Percentiles rank a stretch among this genome's conserved stretches.
Evolutionary conservation across 2,888 invertebrate species (phyloP).

Genomic region (Drosophila affinis): DNA sequence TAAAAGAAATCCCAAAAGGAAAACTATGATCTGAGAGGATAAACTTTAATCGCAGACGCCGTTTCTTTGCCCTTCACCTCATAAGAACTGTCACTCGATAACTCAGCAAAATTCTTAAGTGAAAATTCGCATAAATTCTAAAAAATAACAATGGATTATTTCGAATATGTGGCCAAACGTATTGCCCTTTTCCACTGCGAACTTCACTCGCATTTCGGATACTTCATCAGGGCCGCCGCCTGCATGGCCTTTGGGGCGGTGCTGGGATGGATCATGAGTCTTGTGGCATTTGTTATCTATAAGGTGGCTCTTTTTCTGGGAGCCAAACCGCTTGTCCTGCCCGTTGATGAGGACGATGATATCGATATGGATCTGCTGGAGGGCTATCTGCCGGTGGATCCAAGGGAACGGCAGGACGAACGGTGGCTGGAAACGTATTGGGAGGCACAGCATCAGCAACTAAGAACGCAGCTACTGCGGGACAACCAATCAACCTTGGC

Average conservation of each 20-base stretch:
- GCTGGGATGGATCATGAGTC: conserved; percentile 61
- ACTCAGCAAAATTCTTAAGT: background rate
- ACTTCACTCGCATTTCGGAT: conserved; percentile 54
- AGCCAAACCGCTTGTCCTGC: conserved; percentile 27
- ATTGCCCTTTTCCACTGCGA: conserved; percentile 47
- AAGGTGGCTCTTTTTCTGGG: conserved; percentile 41
- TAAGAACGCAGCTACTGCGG: background rate
- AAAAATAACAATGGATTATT: conserved; percentile 40
- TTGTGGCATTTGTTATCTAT: conserved; percentile 49
- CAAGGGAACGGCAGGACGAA: background rate
- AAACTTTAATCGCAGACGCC: background rate
- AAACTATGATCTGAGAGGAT: background rate
- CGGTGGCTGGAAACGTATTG: background rate
- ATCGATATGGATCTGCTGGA: conserved; percentile 43
- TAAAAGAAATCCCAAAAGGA: background rate
- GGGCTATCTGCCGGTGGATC: background rate
- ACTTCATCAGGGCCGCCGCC: conserved; percentile 54
- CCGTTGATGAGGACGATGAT: conserved; percentile 41
- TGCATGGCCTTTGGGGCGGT: conserved; percentile 62
- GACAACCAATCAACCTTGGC: background rate
- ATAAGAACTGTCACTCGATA: no score
- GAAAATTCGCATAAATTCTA: background rate
- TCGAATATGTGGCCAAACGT: conserved; percentile 51
- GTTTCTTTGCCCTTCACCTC: background rate
- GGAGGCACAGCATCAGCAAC: background rate